Conservation (phyloP, 2,113 vertebrate genomes). For the Scatophagus argus region DNA sequence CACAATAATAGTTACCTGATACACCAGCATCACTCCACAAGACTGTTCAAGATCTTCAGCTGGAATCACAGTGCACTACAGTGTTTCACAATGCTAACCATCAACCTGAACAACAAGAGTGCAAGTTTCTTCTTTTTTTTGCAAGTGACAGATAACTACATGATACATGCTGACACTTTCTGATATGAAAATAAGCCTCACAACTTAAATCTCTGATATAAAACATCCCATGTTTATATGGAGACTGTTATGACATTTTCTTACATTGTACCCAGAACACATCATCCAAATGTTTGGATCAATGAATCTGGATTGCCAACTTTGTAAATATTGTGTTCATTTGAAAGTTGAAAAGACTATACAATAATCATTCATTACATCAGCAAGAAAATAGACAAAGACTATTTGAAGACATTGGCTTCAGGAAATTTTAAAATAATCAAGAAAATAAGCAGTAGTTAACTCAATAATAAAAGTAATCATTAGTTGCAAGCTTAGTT, state of each 20-base stretch:
- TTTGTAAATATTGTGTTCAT: neutral
- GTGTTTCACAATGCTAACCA: neutral
- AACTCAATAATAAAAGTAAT: neutral
- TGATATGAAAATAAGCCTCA: neutral
- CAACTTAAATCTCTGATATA: neutral
- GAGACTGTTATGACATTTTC: neutral
- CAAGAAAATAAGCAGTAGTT: neutral
- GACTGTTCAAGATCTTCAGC: conserved; percentile 33
- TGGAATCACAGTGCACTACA: too few species aligned
- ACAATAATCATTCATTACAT: neutral
- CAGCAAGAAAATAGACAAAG: too few species aligned
- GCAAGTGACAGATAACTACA: too few species aligned
- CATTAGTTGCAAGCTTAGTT: neutral
- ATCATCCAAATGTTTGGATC: neutral
- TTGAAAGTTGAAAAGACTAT: neutral
- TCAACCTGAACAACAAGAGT: neutral
- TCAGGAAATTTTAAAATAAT: neutral
- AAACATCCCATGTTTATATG: neutral
- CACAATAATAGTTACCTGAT: conserved; percentile 65
- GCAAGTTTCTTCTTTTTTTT: too few species aligned
- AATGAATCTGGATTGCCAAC: too few species aligned
- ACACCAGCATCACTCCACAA: conserved; percentile 16
- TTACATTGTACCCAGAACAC: neutral
- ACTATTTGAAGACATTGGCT: too few species aligned
- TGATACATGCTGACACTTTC: too few species aligned